Evolutionary conservation across 1,140 invertebrate genomes (phyloP).

Genomic region (Drosophila teissieri): DNA sequence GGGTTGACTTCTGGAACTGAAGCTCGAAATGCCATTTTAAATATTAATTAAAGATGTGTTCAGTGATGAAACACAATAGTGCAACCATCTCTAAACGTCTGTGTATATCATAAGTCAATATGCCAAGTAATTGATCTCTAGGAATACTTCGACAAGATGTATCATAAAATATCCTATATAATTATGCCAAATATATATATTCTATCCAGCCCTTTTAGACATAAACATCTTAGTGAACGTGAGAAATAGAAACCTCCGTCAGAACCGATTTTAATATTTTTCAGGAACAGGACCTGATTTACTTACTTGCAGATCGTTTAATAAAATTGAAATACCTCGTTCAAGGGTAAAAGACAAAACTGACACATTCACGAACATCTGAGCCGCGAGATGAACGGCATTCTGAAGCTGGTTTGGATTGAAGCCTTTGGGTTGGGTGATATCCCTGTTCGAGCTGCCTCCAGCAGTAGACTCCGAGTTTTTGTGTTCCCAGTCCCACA

Average conservation of each 20-base stretch:
- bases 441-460: slow-evolving; percentile 23
- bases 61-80: too few relatives aligned
- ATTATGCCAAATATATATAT: too few relatives aligned
- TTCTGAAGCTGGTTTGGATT: slow-evolving; percentile 32
- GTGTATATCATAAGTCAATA: too few relatives aligned
- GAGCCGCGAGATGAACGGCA: slow-evolving; percentile 30
- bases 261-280: not conserved
- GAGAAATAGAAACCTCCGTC: too few relatives aligned
- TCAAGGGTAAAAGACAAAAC: slow-evolving; percentile 9
- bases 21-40: slow-evolving; percentile 7
- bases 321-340: not conserved
- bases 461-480: slow-evolving; percentile 37
- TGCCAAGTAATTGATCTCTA: too few relatives aligned
- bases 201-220: too few relatives aligned
- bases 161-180: too few relatives aligned
- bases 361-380: slow-evolving; percentile 54
- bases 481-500: slow-evolving; percentile 15
- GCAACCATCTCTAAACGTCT: too few relatives aligned
- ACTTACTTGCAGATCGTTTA: not conserved
- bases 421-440: slow-evolving; percentile 10
- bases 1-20: not conserved
- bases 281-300: too few relatives aligned
- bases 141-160: too few relatives aligned
- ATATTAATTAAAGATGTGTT: too few relatives aligned
- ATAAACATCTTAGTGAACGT: too few relatives aligned